Evolutionary conservation across 2,113 vertebrate species (phyloP).

Genomic region (Cryptotis parvus): DNA sequence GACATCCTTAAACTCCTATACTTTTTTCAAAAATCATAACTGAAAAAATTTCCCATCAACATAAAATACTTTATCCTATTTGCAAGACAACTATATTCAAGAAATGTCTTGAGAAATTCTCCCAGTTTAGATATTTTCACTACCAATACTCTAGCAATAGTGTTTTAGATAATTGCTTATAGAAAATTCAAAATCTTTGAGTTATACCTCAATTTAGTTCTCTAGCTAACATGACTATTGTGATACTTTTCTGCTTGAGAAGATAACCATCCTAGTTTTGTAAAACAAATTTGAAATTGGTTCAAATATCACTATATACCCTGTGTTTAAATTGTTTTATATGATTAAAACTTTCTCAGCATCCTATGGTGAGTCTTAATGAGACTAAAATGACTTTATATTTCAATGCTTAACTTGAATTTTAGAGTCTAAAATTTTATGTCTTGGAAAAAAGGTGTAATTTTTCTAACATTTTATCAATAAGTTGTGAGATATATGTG

Average conservation of each 20-base stretch:
- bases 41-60: too few species aligned
- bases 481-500: conserved; percentile 20
- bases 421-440: conserved; percentile 26
- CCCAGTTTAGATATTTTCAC: not conserved
- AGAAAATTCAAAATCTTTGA: too few species aligned
- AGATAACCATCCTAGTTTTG: not conserved
- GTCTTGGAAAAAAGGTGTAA: not conserved
- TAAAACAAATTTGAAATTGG: not conserved
- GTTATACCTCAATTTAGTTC: too few species aligned
- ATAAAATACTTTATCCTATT: not conserved
- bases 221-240: too few species aligned
- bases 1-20: not conserved
- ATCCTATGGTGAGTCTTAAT: conserved; percentile 31
- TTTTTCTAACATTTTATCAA: conserved; percentile 38
- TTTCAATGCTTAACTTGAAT: conserved; percentile 42
- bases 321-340: conserved; percentile 41
- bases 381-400: conserved; percentile 10
- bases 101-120: conserved; percentile 39
- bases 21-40: not conserved
- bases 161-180: too few species aligned
- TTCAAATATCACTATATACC: not conserved
- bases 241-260: too few species aligned
- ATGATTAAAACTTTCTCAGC: not conserved
- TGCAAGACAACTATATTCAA: conserved; percentile 11
- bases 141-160: not conserved